A percentile compares a stretch with the other conserved stretches of the same genome.
Evolutionary conservation across 35 echinoderm and acorn worm genomes (phyloP).

Genomic region (Apostichopus californicus): DNA sequence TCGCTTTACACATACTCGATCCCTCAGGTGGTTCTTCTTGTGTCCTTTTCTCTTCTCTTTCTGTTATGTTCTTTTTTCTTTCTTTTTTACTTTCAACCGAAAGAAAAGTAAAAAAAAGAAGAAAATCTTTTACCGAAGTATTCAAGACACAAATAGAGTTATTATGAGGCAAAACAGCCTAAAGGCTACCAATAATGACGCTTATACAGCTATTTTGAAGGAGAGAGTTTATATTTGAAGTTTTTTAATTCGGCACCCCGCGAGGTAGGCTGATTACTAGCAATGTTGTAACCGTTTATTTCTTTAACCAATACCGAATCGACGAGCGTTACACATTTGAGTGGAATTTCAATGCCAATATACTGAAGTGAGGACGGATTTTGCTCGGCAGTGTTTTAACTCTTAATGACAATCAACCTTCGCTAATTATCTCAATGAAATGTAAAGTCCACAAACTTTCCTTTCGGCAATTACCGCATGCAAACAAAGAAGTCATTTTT

Average conservation of each 20-base stretch:
- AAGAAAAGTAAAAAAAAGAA: not conserved
- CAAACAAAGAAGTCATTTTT: not conserved
- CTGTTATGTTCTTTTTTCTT: not conserved
- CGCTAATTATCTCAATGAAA: constrained; percentile 8
- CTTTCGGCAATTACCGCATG: not conserved
- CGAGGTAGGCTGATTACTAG: constrained; percentile 18
- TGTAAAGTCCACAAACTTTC: not conserved
- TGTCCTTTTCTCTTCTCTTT: constrained; percentile 1
- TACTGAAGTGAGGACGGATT: not conserved
- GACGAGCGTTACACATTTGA: not conserved
- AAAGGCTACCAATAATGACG: not conserved
- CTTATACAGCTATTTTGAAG: not conserved
- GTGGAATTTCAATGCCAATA: constrained; percentile 18
- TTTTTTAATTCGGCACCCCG: constrained; percentile 37
- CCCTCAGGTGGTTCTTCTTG: constrained; percentile 34
- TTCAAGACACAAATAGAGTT: constrained; percentile 42
- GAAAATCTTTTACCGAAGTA: constrained; percentile 15
- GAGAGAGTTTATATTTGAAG: not conserved
- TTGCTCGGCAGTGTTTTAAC: not conserved
- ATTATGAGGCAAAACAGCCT: constrained; percentile 53
- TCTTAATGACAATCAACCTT: not conserved
- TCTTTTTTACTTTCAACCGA: not conserved
- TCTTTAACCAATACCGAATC: not conserved
- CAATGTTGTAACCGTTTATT: constrained; percentile 33
- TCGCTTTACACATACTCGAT: constrained; percentile 38